A percentile compares a stretch with the other conserved stretches of the same genome.
Evolutionary conservation across 37 sponge, comb jelly and placozoan genomes (phyloP).

Genomic region (Chondrosia reniformis): DNA sequence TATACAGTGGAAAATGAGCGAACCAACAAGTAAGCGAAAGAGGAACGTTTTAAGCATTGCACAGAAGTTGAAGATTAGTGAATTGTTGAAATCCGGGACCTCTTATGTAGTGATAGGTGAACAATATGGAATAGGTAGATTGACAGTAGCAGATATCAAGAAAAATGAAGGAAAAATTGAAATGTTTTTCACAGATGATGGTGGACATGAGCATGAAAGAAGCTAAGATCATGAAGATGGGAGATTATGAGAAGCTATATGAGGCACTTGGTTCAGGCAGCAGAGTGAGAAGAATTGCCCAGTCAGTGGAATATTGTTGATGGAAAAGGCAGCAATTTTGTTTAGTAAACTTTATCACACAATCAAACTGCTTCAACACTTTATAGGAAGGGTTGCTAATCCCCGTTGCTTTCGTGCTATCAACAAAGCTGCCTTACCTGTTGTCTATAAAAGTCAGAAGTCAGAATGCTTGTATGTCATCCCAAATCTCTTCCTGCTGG

Average conservation of each 20-base stretch:
- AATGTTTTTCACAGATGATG: too few relatives aligned
- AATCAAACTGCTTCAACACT: conserved; percentile 9
- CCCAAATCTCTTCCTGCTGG: conserved; percentile 22
- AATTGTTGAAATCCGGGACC: too few relatives aligned
- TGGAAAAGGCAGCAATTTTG: not conserved
- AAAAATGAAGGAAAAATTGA: too few relatives aligned
- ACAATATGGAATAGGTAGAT: too few relatives aligned
- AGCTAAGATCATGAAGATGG: too few relatives aligned
- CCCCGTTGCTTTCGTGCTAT: conserved; percentile 10
- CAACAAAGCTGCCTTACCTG: not conserved
- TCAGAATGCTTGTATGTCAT: conserved; percentile 16
- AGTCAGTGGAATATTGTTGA: not conserved
- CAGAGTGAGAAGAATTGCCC: not conserved
- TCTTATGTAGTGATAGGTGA: too few relatives aligned
- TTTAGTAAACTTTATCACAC: not conserved
- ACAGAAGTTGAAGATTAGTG: too few relatives aligned
- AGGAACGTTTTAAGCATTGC: too few relatives aligned
- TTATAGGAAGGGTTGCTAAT: conserved; percentile 6
- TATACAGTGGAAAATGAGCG: too few relatives aligned
- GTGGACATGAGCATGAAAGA: too few relatives aligned
- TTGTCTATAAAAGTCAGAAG: conserved; percentile 8
- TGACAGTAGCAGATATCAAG: too few relatives aligned
- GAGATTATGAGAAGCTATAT: not conserved
- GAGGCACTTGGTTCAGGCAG: conserved; percentile 16
- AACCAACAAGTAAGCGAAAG: too few relatives aligned